A percentile compares a stretch with the other conserved stretches of the same genome.
Conservation (phyloP, 2,113 vertebrate genomes). For the Lagopus leucura region DNA sequence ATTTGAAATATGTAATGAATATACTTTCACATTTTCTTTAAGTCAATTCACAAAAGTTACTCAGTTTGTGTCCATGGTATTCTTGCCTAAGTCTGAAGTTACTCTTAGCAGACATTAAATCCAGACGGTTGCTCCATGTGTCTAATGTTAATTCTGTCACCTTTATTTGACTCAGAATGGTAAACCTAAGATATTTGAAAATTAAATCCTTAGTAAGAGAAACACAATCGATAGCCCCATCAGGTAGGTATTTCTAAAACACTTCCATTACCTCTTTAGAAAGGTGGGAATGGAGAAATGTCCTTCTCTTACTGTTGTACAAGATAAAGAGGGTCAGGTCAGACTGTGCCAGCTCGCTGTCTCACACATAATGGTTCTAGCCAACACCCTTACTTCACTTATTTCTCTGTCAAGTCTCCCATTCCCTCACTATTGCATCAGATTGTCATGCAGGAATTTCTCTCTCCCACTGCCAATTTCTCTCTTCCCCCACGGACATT, state of each 20-base stretch:
- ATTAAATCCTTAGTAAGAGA: not conserved
- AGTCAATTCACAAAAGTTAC: not conserved
- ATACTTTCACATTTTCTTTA: not conserved
- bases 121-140: not conserved
- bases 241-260: not conserved
- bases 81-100: not conserved
- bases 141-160: not conserved
- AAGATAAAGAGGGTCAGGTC: not conserved
- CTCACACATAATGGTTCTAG: slow-evolving; percentile 15
- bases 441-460: slow-evolving; percentile 30
- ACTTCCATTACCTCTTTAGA: not conserved
- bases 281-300: no score
- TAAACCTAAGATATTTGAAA: not conserved
- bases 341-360: slow-evolving; percentile 22
- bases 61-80: not conserved
- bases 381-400: slow-evolving; percentile 5
- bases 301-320: not conserved
- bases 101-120: not conserved
- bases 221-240: not conserved
- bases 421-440: slow-evolving; percentile 25
- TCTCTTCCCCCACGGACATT: not conserved
- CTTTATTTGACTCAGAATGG: slow-evolving; percentile 12
- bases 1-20: not conserved
- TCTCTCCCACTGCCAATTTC: not conserved
- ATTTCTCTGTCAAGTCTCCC: not conserved